A percentile compares a stretch with the other conserved stretches of the same genome.
These are phyloP conservation scores for Danio kyathit DNA, from an alignment of 2,797 vertebrate genomes.

Conservation along the genomic window DNA sequence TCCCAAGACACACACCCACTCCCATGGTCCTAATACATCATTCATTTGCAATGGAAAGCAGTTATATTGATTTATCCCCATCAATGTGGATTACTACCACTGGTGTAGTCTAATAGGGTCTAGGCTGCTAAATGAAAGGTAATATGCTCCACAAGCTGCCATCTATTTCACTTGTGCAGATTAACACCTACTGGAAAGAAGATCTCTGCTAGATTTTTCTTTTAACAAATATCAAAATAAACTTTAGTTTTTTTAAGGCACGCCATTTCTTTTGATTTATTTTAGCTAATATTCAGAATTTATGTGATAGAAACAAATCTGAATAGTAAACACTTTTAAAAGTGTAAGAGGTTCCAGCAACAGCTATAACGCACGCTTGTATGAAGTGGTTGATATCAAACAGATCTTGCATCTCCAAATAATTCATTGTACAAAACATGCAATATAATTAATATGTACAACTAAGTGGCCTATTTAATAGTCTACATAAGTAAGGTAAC, in stretches of 20 bases:
- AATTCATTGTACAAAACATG: neutral
- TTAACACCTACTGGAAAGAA: neutral
- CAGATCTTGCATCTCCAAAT: neutral
- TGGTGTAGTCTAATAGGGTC: neutral
- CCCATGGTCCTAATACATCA: neutral
- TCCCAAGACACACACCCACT: neutral
- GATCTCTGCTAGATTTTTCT: neutral
- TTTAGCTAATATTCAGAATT: no score
- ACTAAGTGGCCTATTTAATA: neutral
- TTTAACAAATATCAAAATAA: neutral
- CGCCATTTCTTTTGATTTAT: neutral
- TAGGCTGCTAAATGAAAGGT: neutral
- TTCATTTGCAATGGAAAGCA: neutral
- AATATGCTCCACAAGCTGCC: neutral
- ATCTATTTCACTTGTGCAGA: constrained; percentile 5
- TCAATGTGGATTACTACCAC: neutral
- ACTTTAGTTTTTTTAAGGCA: neutral
- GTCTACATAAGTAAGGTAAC: no score
- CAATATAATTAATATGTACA: neutral
- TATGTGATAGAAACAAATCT: neutral
- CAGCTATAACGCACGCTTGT: neutral
- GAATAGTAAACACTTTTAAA: neutral
- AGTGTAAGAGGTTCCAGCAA: neutral
- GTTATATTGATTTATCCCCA: neutral
- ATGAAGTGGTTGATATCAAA: neutral